Percentiles rank a stretch among this genome's conserved stretches.
Evolutionary conservation across 2,113 vertebrate species (phyloP).

Genomic region (Genyomyrus donnyi): DNA sequence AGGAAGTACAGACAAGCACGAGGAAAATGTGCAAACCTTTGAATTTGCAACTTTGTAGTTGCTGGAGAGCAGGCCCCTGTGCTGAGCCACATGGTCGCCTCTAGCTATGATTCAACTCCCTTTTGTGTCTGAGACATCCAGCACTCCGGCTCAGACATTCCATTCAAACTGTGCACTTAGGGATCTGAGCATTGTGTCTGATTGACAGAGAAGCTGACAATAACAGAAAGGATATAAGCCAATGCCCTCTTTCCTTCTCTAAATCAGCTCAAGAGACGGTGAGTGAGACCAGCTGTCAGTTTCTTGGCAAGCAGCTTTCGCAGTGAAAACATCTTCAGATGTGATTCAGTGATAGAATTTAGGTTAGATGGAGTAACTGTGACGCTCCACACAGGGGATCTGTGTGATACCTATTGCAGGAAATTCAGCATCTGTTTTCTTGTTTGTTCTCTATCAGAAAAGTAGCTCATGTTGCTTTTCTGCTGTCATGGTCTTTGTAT

Average conservation of each 20-base stretch:
- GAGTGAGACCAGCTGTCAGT: neutral
- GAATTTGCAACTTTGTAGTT: neutral
- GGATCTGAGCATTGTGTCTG: neutral
- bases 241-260: neutral
- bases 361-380: neutral
- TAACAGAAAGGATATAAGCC: neutral
- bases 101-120: neutral
- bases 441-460: neutral
- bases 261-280: neutral
- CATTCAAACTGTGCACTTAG: neutral
- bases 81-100: neutral
- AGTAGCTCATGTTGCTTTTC: neutral
- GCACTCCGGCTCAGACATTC: neutral
- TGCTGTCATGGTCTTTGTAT: neutral
- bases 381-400: neutral
- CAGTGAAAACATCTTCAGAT: neutral
- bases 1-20: neutral
- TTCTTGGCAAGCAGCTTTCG: neutral
- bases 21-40: neutral
- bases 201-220: conserved; percentile 1
- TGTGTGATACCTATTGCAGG: neutral
- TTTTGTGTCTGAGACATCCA: neutral
- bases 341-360: neutral
- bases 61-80: neutral
- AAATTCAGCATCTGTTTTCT: neutral